A percentile compares a stretch with the other conserved stretches of the same genome.
Conservation (phyloP, 23 tunicate genomes). For the Halocynthia aurantium region DNA sequence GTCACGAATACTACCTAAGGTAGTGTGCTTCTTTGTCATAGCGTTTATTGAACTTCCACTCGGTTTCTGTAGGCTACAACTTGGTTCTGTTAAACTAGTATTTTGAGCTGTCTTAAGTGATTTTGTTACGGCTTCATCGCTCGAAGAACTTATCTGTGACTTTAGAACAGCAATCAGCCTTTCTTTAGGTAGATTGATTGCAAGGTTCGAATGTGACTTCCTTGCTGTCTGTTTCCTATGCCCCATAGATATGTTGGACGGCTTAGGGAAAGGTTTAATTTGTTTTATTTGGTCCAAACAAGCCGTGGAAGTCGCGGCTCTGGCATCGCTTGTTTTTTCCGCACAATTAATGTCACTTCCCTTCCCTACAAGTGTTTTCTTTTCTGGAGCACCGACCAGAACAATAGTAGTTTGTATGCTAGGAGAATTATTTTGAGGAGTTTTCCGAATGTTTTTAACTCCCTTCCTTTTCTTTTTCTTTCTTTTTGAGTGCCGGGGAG, state of each 20-base stretch:
- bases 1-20: no score
- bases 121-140: no score
- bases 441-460: background rate
- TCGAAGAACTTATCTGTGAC: no score
- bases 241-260: conserved; percentile 17
- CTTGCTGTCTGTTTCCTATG: conserved; percentile 26
- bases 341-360: no score
- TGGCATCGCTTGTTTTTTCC: background rate
- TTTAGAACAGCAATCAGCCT: conserved; percentile 5
- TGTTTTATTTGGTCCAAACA: background rate
- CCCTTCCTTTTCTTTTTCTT: conserved; percentile 23
- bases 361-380: background rate
- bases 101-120: no score
- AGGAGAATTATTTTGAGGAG: background rate
- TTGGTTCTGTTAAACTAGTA: no score
- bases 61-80: no score
- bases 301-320: background rate
- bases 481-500: conserved; percentile 1
- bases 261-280: conserved; percentile 1
- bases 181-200: conserved; percentile 8
- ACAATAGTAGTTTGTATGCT: no score
- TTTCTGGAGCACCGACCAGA: background rate
- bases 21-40: no score
- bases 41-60: no score
- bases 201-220: conserved; percentile 7